A percentile compares a stretch with the other conserved stretches of the same genome.
phyloP scores from a whole-genome alignment of 2,113 vertebrate species.

The Nothobranchius kuhntae region DNA sequence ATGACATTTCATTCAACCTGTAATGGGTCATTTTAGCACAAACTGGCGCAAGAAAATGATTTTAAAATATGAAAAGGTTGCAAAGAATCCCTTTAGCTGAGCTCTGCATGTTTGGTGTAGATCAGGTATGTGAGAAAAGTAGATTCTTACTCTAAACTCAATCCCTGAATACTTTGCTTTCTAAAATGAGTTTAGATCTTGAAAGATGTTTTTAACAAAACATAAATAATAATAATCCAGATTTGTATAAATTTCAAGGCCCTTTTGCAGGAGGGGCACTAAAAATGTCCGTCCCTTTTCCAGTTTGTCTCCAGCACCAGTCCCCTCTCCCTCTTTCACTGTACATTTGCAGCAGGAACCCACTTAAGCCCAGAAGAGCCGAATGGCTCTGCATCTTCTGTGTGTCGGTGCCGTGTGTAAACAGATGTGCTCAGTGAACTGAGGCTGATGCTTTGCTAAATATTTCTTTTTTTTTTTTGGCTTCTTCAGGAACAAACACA shows the following conservation, averaged over 20 bases:
- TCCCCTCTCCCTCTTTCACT: background rate
- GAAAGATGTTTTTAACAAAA: background rate
- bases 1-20: no score
- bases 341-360: background rate
- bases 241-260: background rate
- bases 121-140: no score
- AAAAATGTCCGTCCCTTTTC: background rate
- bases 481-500: slow-evolving; percentile 7
- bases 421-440: slow-evolving; percentile 67
- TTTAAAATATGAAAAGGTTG: no score
- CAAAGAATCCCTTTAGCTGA: no score
- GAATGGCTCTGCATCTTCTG: slow-evolving; percentile 19
- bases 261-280: background rate
- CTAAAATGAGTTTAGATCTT: background rate
- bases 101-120: no score
- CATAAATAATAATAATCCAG: background rate
- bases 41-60: no score
- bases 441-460: slow-evolving; percentile 69
- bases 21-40: no score
- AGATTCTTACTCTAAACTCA: no score
- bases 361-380: slow-evolving; percentile 9
- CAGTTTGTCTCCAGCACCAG: slow-evolving; percentile 1
- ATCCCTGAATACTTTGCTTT: background rate
- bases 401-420: slow-evolving; percentile 49
- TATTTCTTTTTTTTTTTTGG: slow-evolving; percentile 63